phyloP scores from a whole-genome alignment of 2,113 vertebrate genomes.

The Apeltes quadracus region DNA sequence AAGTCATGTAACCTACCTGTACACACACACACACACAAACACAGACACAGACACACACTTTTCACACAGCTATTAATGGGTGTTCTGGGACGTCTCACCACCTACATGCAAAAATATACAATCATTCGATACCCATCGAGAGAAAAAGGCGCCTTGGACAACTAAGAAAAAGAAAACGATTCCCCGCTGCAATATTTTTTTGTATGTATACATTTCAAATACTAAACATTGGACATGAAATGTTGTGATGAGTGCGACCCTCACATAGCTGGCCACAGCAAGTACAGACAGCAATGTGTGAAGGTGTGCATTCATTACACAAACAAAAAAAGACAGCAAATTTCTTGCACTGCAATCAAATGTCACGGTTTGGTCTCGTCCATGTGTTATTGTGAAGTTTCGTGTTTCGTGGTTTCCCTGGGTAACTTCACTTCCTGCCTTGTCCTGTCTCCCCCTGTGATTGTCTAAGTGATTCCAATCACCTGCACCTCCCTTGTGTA shows the following conservation, averaged over 20 bases:
- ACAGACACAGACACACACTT: background rate
- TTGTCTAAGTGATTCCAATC: too few relatives aligned
- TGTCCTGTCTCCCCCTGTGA: too few relatives aligned
- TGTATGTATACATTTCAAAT: background rate
- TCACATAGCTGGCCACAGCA: background rate
- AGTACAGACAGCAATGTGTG: background rate
- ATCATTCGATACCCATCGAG: background rate
- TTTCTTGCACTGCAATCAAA: too few relatives aligned
- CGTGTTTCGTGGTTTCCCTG: too few relatives aligned
- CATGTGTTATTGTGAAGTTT: too few relatives aligned
- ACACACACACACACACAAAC: background rate
- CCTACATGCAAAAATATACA: background rate
- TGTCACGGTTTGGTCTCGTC: too few relatives aligned
- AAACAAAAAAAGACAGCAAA: too few relatives aligned
- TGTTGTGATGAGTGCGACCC: background rate
- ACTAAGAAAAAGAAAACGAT: background rate
- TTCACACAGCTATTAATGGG: background rate
- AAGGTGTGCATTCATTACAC: too few relatives aligned
- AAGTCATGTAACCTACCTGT: slow-evolving; percentile 33
- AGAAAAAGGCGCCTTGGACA: background rate
- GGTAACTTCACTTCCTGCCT: too few relatives aligned
- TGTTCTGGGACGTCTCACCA: background rate
- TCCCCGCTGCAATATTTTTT: background rate
- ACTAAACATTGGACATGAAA: background rate
- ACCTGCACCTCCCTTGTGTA: too few relatives aligned